phyloP scores from a whole-genome alignment of 2,113 vertebrate genomes.

The Hemibagrus wyckioides region DNA sequence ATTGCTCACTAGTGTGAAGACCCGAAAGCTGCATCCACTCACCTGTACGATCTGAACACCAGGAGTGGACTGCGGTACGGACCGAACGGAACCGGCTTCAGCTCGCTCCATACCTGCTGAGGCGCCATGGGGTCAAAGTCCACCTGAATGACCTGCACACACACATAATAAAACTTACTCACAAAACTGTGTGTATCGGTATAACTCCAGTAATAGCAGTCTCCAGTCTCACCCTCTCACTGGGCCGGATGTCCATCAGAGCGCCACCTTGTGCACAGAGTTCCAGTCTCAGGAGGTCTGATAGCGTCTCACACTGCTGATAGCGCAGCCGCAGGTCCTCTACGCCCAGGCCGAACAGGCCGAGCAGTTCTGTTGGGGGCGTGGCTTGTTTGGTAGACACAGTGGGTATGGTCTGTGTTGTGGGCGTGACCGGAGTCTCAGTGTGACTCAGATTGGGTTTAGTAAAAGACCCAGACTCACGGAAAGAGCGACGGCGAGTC shows the following conservation, averaged over 20 bases:
- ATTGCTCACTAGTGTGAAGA: no score
- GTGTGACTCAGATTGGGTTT: constrained; percentile 89
- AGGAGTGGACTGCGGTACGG: constrained; percentile 90
- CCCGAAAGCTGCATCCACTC: not conserved
- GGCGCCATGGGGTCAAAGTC: constrained; percentile 75
- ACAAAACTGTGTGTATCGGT: not conserved
- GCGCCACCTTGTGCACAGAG: constrained; percentile 55
- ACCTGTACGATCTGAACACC: constrained; percentile 95
- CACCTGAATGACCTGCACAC: constrained; percentile 74
- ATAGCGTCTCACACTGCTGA: constrained; percentile 77
- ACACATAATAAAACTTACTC: not conserved
- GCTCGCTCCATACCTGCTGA: constrained; percentile 71
- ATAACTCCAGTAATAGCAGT: not conserved
- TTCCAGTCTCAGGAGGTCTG: constrained; percentile 78
- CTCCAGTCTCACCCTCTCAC: constrained; percentile 66
- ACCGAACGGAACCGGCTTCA: constrained; percentile 80
- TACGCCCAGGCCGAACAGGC: constrained; percentile 83
- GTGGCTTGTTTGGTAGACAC: constrained; percentile 69
- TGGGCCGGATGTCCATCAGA: constrained; percentile 58
- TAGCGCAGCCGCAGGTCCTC: constrained; percentile 81
- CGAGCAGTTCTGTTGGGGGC: constrained; percentile 76
- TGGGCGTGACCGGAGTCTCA: constrained; percentile 43
- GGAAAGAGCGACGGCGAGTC: constrained; percentile 82
- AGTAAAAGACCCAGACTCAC: constrained; percentile 86
- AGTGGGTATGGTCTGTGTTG: constrained; percentile 58